Percentiles rank a stretch among this genome's conserved stretches.
phyloP scores from a whole-genome alignment of 1,140 invertebrate species.

The Bacillus rossius region DNA sequence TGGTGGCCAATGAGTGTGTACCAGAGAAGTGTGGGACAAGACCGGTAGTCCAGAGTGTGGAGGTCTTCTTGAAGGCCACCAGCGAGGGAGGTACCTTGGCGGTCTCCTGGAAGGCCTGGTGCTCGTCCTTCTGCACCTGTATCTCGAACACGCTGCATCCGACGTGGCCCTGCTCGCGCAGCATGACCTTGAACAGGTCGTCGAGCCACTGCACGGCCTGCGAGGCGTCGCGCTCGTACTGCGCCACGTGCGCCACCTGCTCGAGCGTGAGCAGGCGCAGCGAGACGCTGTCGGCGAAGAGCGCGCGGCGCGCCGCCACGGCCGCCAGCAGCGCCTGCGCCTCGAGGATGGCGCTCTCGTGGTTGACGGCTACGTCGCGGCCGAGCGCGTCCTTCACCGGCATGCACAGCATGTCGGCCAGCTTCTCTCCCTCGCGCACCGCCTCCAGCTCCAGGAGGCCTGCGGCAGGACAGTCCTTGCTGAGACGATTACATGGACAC shows the following conservation, averaged over 20 bases:
- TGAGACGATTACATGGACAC: no score
- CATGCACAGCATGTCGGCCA: conserved; percentile 72
- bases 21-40: no score
- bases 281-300: conserved; percentile 60
- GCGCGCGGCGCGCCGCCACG: conserved; percentile 34
- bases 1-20: no score
- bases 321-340: conserved; percentile 61
- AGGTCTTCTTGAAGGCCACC: no score
- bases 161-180: conserved; percentile 62
- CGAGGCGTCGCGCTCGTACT: conserved; percentile 67
- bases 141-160: conserved; percentile 67
- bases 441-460: conserved; percentile 60
- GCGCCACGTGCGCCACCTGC: conserved; percentile 65
- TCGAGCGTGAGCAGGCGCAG: conserved; percentile 54
- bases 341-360: conserved; percentile 63
- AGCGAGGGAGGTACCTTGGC: conserved; percentile 51
- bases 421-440: conserved; percentile 68
- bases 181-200: conserved; percentile 63
- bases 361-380: conserved; percentile 65
- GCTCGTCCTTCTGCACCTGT: conserved; percentile 65
- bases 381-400: conserved; percentile 74
- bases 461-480: conserved; percentile 28
- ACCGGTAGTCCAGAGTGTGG: no score
- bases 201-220: conserved; percentile 69
- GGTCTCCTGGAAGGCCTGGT: conserved; percentile 70